These are phyloP conservation scores for Phoenicopterus ruber DNA, from an alignment of 2,113 vertebrate genomes.

Conservation along the genomic window DNA sequence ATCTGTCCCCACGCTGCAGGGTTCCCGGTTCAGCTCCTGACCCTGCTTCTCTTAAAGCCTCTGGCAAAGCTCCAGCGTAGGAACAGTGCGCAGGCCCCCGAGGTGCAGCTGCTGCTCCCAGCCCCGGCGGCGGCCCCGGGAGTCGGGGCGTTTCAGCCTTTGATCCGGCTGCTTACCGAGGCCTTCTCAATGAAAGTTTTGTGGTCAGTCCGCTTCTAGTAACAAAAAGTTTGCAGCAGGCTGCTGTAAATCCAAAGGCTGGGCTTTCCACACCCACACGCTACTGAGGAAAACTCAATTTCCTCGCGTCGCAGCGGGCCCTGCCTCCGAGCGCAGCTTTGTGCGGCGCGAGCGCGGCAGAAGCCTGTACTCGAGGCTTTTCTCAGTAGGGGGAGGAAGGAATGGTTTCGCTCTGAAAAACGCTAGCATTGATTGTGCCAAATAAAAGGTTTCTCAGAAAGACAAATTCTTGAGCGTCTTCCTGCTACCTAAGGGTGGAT, in stretches of 20 bases:
- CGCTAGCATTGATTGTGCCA: not conserved
- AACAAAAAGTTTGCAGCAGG: not conserved
- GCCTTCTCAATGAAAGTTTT: not conserved
- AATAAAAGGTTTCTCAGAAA: conserved; percentile 64
- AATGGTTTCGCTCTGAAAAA: not conserved
- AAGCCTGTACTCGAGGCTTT: not conserved
- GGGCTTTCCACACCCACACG: not conserved
- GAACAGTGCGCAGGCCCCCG: not conserved
- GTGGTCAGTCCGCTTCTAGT: not conserved
- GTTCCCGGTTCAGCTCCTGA: not conserved
- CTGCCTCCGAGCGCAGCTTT: not conserved
- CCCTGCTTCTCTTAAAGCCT: not conserved
- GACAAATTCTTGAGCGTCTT: conserved; percentile 37
- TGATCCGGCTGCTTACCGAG: not conserved
- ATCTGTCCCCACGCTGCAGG: not conserved
- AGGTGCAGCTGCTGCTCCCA: not conserved
- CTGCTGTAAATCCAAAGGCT: not conserved
- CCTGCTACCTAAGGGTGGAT: conserved; percentile 30
- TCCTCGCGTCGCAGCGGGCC: not conserved
- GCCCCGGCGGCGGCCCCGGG: not conserved
- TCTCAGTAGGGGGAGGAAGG: conserved; percentile 41
- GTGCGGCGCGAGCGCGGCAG: fast-evolving
- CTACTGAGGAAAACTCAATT: not conserved
- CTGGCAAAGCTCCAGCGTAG: not conserved
- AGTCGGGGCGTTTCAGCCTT: not conserved